A percentile compares a stretch with the other conserved stretches of the same genome.
phyloP scores from a whole-genome alignment of 2,888 invertebrate species.

The Phrixothrix hirtus region DNA sequence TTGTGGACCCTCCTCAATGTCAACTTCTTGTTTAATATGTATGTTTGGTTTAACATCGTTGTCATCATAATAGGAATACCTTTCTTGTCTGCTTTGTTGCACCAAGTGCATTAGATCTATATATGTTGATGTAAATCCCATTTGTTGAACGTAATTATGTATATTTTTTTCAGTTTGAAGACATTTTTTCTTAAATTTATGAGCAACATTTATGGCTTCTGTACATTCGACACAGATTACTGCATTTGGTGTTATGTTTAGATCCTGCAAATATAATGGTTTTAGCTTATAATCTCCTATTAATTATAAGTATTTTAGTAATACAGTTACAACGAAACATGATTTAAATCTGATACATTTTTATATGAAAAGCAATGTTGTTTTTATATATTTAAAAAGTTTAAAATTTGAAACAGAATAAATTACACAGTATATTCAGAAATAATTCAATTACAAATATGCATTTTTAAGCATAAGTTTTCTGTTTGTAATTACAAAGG shows the following conservation, averaged over 20 bases:
- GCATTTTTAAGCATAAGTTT: too few relatives aligned
- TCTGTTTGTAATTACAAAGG: too few relatives aligned
- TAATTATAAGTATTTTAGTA: too few relatives aligned
- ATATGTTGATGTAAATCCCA: constrained; percentile 5
- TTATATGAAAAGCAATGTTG: too few relatives aligned
- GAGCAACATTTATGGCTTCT: constrained; percentile 3
- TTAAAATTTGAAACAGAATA: too few relatives aligned
- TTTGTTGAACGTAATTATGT: constrained; percentile 3
- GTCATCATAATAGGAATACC: too few relatives aligned
- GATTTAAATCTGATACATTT: too few relatives aligned
- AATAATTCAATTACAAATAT: too few relatives aligned
- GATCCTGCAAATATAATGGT: constrained; percentile 7
- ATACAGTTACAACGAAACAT: too few relatives aligned
- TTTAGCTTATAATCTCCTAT: neutral
- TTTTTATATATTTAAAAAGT: too few relatives aligned
- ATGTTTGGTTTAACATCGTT: neutral
- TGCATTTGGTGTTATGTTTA: constrained; percentile 13
- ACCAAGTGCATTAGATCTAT: constrained; percentile 16
- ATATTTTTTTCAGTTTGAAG: constrained; percentile 13
- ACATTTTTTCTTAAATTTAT: constrained; percentile 17
- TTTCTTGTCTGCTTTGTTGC: constrained; percentile 8
- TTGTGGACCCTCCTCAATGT: neutral
- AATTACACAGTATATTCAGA: too few relatives aligned
- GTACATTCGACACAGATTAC: constrained; percentile 10
- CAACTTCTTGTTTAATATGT: constrained; percentile 9